Base-by-base conservation (phyloP, 2,888 invertebrate species). In the Chrysolina haemoptera region DNA sequence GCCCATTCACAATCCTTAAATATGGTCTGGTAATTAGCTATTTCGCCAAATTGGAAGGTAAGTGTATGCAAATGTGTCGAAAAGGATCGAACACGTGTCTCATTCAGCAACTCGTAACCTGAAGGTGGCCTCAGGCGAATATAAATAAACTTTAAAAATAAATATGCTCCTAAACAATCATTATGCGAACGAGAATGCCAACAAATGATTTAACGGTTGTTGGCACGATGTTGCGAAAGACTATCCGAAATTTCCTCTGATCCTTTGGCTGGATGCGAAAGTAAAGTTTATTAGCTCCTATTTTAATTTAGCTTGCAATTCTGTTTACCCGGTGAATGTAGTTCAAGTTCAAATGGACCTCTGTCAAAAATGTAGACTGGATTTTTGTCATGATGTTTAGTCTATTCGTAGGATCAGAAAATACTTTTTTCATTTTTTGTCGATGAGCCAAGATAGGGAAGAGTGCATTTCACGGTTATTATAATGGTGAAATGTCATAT, bases 101-200 rank as follows among this genome's bases (percentile, higher is more conserved):
- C 22, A 40, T 65, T 64, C 50, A 65, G 16, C 18, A 48, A 50
- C 65, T 46, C 12, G 65, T 41, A 65, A 27, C 74, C 74, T 68
- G 64, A 68, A 68, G 65, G 68, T 68, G 71, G 74, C 74, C 74
- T 68, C 74, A 74, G 66, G 59, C 62, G 71, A 71, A 68, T 74
- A 74, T 74, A 71, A 74, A 74, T 74, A 74, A 70, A 71, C 68
- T 68, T 68, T 68, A 67, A 68, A 74, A 71, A 71, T 74, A 74
- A 62, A 63, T 63, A 40, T 64, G 70, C 50, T 64, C 27, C 71
- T 68, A 70, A 74, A 74, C 71, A 74, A 74, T 70, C 66, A 72
- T 59, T 74, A 67, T 62, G 50, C 9, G 35, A 40, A 27, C 27
- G 48, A 4, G 41, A 50, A 66, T 50, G 66, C 66, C 66, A 66